These are phyloP conservation scores for Papilio machaon DNA, from an alignment of 1,140 invertebrate genomes.

Conservation along the genomic window DNA sequence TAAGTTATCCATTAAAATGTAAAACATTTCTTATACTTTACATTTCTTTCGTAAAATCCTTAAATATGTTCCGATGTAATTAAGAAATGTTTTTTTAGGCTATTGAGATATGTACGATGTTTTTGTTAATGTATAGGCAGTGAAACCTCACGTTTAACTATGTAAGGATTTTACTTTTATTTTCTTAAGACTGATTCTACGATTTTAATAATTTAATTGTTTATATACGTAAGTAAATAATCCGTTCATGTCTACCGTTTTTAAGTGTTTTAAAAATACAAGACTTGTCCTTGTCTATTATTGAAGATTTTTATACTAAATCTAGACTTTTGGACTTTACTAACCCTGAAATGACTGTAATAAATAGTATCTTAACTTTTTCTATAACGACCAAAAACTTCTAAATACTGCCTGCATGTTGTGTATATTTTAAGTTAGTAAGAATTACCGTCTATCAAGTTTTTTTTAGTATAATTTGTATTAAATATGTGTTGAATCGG, in stretches of 20 bases:
- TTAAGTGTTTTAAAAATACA: not conserved
- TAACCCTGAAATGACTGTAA: not conserved
- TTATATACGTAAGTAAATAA: not conserved
- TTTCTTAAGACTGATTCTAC: constrained; percentile 38
- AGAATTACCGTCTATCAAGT: not conserved
- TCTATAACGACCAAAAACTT: not conserved
- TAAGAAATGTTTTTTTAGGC: too few relatives aligned
- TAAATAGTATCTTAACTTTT: not conserved
- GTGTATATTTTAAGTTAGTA: constrained; percentile 7
- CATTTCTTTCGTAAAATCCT: constrained; percentile 20
- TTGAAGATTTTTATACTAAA: too few relatives aligned
- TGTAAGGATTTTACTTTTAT: constrained; percentile 32
- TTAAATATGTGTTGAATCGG: constrained; percentile 25
- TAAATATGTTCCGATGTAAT: not conserved
- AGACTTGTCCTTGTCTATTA: too few relatives aligned
- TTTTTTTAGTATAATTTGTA: constrained; percentile 18
- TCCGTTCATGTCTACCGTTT: not conserved
- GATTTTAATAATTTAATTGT: constrained; percentile 4
- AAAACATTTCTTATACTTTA: constrained; percentile 30
- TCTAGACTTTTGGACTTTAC: not conserved
- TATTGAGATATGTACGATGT: too few relatives aligned
- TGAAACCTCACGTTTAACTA: not conserved
- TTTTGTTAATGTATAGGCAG: not conserved
- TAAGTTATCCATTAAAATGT: constrained; percentile 25
- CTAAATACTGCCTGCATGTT: not conserved